Evolutionary conservation across 2,113 vertebrate species (phyloP), one percentile per base, ranked within the genome.

Genomic region (Aix galericulata): DNA sequence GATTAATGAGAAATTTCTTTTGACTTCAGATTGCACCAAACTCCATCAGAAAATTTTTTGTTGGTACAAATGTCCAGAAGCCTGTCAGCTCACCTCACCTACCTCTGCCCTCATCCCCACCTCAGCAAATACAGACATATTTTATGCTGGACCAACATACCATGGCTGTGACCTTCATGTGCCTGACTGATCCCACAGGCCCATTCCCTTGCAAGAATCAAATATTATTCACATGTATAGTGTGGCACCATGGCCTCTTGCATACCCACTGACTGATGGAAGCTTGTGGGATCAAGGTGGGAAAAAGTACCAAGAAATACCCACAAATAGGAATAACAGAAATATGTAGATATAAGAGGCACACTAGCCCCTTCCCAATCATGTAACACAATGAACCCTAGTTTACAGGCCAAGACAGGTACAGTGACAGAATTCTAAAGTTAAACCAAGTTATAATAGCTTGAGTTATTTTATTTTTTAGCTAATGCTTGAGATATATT

Each of bases 1-100:
- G 31, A 62, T 68, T 31, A 62, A 48, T 17, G 66, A 62, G 29
- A 87, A 36, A 60, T 86, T 88, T 95, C 34, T 82, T 94, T 90
- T 92, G 36, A 89, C 68, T 92, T 90, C 18, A 81, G 36, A 58
- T 77, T 76, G 11, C 27, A 58, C 15, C 6, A 5, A 81, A 77
- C 0, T 67, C 18, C 18, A 59, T 29, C 46, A 62, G 31, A 58
- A 77, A 72, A 94, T 34, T 48, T 10, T 44, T 76, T 75, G 31
- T 44, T n/a, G 18, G 17, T 42, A n/a, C 25, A 11, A n/a, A 55
- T 59, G n/a, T 11, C 36, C 42, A 63, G 34, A 78, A 78, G 31
- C 29, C 36, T 23, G 46, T 32, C 36, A 71, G 26, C 68, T 36
- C 18, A 50, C 12, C 25, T 71, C 26, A 50, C 12, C n/a, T 71